Evolutionary conservation across 2,888 invertebrate genomes (phyloP), one percentile per base, ranked within the genome.

Genomic region (Lathronympha strigana): DNA sequence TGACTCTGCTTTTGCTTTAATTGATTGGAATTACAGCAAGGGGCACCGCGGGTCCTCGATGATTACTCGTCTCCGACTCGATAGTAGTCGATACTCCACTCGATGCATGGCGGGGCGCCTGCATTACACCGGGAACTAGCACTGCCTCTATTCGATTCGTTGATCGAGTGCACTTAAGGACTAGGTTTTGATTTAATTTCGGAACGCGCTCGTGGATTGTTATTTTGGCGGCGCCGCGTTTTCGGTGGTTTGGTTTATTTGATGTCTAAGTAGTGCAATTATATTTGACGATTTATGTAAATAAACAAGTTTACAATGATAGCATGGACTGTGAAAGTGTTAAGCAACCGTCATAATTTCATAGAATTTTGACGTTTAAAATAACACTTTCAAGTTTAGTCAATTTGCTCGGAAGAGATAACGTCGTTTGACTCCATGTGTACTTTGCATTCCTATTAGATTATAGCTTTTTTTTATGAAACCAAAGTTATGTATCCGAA

Each of bases 21-120:
- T 5, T 6, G 47, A 23, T 45, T 45, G 45, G 9, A 23, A 47
- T n/a, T 5, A 4, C 21, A n/a, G 23, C n/a, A n/a, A 21, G 47
- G 31, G 66, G 54, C 51, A 58, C 33, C 50, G 36, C 49, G 50
- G 25, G 58, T 55, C 45, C 54, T 51, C 62, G 62, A 67, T 50
- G 50, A 67, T 62, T 63, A 51, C 57, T 63, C 57, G 63, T 62
- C 63, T 57, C 82, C 82, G 55, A 64, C 25, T 51, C 63, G 40
- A 55, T 55, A 43, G 40, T 28, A 85, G 85, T 84, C 83, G 88
- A 87, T 88, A 86, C 85, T 80, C 82, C 84, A 83, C 87, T 88
- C 86, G 86, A 83, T 87, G 86, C 86, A 82, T 81, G 79, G 84
- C 82, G 79, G 87, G 82, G 84, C 83, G 76, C 82, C 82, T 77